Evolutionary conservation across 2,797 vertebrate species (phyloP).

Genomic region (Schizothorax lantsangensis): DNA sequence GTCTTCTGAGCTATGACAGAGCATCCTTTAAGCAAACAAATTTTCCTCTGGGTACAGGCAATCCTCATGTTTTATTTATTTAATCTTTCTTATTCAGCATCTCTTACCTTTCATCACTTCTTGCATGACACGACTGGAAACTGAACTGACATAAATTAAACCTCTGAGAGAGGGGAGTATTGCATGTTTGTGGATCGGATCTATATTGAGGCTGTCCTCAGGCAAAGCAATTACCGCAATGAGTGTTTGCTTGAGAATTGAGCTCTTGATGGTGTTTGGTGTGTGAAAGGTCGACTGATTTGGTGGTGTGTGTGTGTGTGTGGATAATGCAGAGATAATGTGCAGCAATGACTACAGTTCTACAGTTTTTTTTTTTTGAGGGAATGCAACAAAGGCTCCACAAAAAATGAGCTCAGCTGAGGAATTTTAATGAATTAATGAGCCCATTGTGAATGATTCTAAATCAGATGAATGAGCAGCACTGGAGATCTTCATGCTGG

Average conservation of each 20-base stretch:
- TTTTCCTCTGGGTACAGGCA: neutral
- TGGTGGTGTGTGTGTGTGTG: conserved; percentile 45
- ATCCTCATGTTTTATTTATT: conserved; percentile 13
- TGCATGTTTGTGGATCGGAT: conserved; percentile 28
- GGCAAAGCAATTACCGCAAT: conserved; percentile 36
- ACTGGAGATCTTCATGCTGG: neutral
- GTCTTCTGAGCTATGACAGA: neutral
- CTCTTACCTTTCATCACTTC: neutral
- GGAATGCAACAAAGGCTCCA: conserved; percentile 76
- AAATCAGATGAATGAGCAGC: conserved; percentile 42
- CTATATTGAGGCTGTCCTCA: conserved; percentile 38
- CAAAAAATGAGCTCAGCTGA: conserved; percentile 77
- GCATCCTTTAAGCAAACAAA: neutral
- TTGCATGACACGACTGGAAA: conserved; percentile 27
- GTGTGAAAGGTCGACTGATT: conserved; percentile 35
- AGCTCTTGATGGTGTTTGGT: conserved; percentile 44
- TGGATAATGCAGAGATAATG: conserved; percentile 34
- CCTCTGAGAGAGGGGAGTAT: neutral
- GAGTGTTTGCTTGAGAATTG: conserved; percentile 24
- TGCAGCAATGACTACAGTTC: conserved; percentile 41
- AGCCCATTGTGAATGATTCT: conserved; percentile 62
- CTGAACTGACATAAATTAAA: conserved; percentile 29
- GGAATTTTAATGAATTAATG: conserved; percentile 85
- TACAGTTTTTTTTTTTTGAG: conserved; percentile 47
- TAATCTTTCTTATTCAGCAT: conserved; percentile 14